Evolutionary conservation across 1,140 invertebrate species (phyloP), one percentile per base, ranked within the genome.

Genomic region (Acyrthosiphon pisum): DNA sequence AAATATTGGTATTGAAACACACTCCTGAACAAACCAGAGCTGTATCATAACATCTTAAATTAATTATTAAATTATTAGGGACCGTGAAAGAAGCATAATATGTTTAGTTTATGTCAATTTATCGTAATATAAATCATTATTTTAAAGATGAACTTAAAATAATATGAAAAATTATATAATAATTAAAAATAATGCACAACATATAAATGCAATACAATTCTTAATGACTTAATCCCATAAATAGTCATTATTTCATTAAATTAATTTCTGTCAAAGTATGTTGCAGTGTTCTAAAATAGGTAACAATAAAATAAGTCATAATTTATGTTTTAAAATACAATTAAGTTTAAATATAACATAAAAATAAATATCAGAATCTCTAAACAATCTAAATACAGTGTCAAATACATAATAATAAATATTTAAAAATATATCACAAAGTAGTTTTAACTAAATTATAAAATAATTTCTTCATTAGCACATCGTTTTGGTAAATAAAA

Each of bases 341-440:
- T 53, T 53, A 53, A 37, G 0, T 89, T 37, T 89, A 53, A 89
- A 53, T 56, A 89, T 35, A 53, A 35, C 48, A 89, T 53, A 89
- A 37, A 89, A 89, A 89, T 89, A 89, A 89, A 89, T 53, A 89
- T 53, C 9, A 26, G 50, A 37, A 35, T 22, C 23, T 89, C 4
- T 53, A 53, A 89, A 53, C 48, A 89, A 89, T 89, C 20, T 89
- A 23, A 89, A 53, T 7, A 48, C 46, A 87, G n/a, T 88, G 46
- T 88, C 86, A 88, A 88, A 88, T 88, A 86, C 6, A 81, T 86
- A 86, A 87, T 48, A 87, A 87, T 46, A 87, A 87, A n/a, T 48
- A 89, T 89, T 89, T 37, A 89, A 89, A 89, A 89, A 89, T 53
- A 89, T 89, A 89, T 89, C 87, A 89, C 87, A 89, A 89, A 22